Percentiles rank a stretch among this genome's conserved stretches.
Conservation (phyloP, 1,140 invertebrate genomes). For the Yoshiicerus persimilis region DNA sequence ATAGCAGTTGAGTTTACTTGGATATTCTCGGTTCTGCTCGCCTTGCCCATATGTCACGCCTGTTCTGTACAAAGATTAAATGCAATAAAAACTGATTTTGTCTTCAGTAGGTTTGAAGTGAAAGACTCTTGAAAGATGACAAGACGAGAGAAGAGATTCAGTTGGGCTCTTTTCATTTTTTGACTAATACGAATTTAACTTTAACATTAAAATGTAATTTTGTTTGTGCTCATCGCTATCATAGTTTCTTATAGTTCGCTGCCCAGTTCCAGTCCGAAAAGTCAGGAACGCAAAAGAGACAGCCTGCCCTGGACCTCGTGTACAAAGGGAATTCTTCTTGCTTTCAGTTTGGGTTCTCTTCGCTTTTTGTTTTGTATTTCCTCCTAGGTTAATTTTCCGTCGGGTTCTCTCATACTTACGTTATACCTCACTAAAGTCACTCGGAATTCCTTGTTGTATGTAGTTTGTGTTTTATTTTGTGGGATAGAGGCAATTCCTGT, state of each 20-base stretch:
- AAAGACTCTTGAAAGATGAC: slow-evolving; percentile 44
- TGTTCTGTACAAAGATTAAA: slow-evolving; percentile 18
- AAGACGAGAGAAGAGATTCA: slow-evolving; percentile 42
- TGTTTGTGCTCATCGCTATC: neutral
- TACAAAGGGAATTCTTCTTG: slow-evolving; percentile 3
- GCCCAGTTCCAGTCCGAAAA: neutral
- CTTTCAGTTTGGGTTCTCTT: neutral
- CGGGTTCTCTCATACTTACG: slow-evolving; percentile 15
- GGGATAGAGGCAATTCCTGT: slow-evolving; percentile 24
- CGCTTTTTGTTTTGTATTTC: neutral
- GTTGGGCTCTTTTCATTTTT: neutral
- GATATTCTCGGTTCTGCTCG: neutral
- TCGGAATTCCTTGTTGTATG: slow-evolving; percentile 24
- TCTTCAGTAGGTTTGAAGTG: slow-evolving; percentile 34
- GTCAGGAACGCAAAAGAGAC: slow-evolving; percentile 5
- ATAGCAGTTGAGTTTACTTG: neutral
- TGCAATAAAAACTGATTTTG: slow-evolving; percentile 21
- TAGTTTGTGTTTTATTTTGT: slow-evolving; percentile 19
- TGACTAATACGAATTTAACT: slow-evolving; percentile 23
- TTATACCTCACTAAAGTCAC: slow-evolving; percentile 33
- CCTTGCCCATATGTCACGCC: neutral
- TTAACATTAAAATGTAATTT: slow-evolving; percentile 12
- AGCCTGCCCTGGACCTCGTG: slow-evolving; percentile 9
- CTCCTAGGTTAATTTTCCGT: neutral
- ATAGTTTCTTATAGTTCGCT: neutral